A percentile compares a stretch with the other conserved stretches of the same genome.
phyloP scores from a whole-genome alignment of 1,140 invertebrate genomes.

The Lerema accius region DNA sequence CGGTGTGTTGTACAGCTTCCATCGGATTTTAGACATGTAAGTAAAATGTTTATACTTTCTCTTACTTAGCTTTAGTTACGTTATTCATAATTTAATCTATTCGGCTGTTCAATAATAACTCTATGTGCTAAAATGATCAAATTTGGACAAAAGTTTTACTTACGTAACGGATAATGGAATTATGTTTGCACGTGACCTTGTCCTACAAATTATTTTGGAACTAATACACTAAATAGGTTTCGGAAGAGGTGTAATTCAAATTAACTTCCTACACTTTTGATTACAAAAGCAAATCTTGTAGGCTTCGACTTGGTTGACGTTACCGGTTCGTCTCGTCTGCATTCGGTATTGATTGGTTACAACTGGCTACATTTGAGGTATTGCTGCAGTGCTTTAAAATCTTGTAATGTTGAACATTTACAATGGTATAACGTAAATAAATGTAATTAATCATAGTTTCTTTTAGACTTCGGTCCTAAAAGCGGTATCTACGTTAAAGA shows the following conservation, averaged over 20 bases:
- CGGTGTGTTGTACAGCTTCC: constrained; percentile 66
- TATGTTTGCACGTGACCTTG: constrained; percentile 80
- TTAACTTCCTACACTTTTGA: not conserved
- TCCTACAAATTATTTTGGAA: constrained; percentile 44
- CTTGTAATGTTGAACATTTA: too few species aligned
- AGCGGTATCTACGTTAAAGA: too few species aligned
- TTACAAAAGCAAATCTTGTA: constrained; percentile 18
- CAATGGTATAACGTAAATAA: too few species aligned
- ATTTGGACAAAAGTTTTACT: constrained; percentile 50
- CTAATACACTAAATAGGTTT: constrained; percentile 2
- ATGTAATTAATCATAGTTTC: too few species aligned
- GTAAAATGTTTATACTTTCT: constrained; percentile 37
- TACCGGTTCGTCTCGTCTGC: not conserved
- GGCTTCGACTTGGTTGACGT: constrained; percentile 9
- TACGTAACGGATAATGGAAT: constrained; percentile 76
- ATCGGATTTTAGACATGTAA: constrained; percentile 79
- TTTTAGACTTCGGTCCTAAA: too few species aligned
- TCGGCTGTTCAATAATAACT: not conserved
- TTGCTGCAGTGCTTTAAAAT: too few species aligned
- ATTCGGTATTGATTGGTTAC: constrained; percentile 44
- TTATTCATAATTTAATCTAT: not conserved
- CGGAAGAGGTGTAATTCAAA: not conserved
- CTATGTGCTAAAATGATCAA: not conserved
- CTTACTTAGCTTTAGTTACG: not conserved
- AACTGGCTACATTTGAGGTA: constrained; percentile 33